These are phyloP conservation scores for Pangasianodon gigas DNA, from an alignment of 2,113 vertebrate species.

Conservation along the genomic window DNA sequence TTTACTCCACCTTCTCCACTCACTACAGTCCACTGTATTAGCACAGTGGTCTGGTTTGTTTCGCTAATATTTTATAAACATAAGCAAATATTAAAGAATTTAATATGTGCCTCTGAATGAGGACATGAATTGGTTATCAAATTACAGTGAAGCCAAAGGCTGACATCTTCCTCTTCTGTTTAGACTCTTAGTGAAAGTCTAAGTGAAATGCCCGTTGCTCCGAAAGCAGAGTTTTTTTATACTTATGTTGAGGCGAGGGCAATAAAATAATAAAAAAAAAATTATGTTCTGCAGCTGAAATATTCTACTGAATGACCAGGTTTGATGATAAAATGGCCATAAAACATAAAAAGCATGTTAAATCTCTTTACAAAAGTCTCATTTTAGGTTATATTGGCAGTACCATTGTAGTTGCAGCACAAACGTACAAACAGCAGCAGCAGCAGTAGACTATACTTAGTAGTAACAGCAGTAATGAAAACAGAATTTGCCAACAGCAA, in stretches of 20 bases:
- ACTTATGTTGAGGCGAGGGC: not conserved
- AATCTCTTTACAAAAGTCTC: not conserved
- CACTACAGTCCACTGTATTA: constrained; percentile 8
- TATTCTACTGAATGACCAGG: not conserved
- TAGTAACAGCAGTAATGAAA: not conserved
- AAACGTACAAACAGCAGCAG: not conserved
- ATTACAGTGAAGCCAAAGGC: not conserved
- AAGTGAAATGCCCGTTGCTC: not conserved
- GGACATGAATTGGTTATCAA: not conserved
- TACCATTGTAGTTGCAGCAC: not conserved
- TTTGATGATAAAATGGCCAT: not conserved
- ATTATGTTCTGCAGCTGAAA: not conserved
- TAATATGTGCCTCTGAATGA: not conserved
- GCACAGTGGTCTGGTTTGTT: not conserved
- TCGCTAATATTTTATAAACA: not conserved
- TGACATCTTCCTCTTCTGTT: not conserved
- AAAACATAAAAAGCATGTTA: not conserved
- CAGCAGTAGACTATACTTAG: not conserved
- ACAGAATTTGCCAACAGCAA: not conserved
- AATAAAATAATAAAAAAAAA: constrained; percentile 16
- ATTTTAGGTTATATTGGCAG: not conserved
- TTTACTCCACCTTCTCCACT: constrained; percentile 49
- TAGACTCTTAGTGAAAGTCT: not conserved
- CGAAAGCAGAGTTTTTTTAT: not conserved
- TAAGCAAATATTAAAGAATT: no score